Evolutionary conservation across 2,113 vertebrate genomes (phyloP), one percentile per base, ranked within the genome.

Genomic region (Reinhardtius hippoglossoides): DNA sequence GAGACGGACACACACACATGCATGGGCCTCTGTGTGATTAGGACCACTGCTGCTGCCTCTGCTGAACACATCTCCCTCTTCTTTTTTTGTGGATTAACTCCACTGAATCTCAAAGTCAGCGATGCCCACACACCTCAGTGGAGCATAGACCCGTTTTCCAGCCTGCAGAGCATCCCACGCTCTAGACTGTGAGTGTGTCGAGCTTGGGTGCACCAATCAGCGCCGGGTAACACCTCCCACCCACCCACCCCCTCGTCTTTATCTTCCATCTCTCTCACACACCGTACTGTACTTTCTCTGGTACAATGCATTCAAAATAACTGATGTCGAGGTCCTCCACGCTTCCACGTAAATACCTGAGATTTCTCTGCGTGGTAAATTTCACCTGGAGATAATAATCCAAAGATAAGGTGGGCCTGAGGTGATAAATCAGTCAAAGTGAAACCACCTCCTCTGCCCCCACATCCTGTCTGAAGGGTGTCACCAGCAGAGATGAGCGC

Each of bases 161-260:
- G 77, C 83, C 85, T 75, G 86, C 83, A 75, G 69, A 80, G 69
- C 84, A 86, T 74, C 91, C 92, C 84, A 92, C 88, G 65, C 88
- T 52, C 42, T 76, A 61, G 50, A 76, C 66, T 87, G 82, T 84
- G 84, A 90, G 77, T 62, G 75, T 65, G 75, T 83, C 82, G 74
- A 74, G 71, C 64, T 74, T 79, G 77, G 60, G 82, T 69, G 69
- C 77, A 81, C 86, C 80, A 74, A 74, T 85, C 82, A 78, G 66
- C 50, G 9, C 15, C 31, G 62, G 74, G 80, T 78, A 83, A 80
- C 73, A 72, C 81, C 71, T 71, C 76, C 81, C 62, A 75, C 58
- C 71, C 67, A 67, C 61, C 69, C 67, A 48, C 74, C 86, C 54
- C 71, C 71, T 82, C 83, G 74, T 75, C 56, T 64, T 74, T 70